Evolutionary conservation across 1,140 invertebrate genomes (phyloP).

Genomic region (Micrasema minimum): DNA sequence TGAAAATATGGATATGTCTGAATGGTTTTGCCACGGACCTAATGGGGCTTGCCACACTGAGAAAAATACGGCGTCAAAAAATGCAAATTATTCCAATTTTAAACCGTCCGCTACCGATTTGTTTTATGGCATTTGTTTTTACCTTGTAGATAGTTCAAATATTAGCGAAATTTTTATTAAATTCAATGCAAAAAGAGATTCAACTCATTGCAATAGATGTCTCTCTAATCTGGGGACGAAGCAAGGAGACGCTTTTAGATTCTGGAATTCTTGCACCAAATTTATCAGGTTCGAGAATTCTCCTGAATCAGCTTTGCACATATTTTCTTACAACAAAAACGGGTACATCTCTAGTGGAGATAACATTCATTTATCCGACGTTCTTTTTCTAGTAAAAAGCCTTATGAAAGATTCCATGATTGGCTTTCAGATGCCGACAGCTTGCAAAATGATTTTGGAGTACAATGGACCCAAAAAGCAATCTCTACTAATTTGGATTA

Average conservation of each 20-base stretch:
- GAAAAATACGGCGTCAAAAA: conserved; percentile 22
- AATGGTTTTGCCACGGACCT: conserved; percentile 69
- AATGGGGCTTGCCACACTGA: conserved; percentile 50
- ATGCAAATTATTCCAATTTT: conserved; percentile 37
- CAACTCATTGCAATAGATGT: conserved; percentile 67
- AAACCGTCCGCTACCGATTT: conserved; percentile 65
- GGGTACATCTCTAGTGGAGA: neutral
- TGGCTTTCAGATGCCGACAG: conserved; percentile 62
- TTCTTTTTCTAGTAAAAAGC: conserved; percentile 64
- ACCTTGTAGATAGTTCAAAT: conserved; percentile 60
- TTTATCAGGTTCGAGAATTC: conserved; percentile 54
- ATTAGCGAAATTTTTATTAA: conserved; percentile 60
- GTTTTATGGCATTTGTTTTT: conserved; percentile 65
- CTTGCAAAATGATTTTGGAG: conserved; percentile 65
- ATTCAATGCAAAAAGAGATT: conserved; percentile 60
- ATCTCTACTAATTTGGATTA: conserved; percentile 67
- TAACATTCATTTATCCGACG: conserved; percentile 59
- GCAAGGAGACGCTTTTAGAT: conserved; percentile 58
- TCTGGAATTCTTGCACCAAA: conserved; percentile 64
- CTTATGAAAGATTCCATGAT: conserved; percentile 63
- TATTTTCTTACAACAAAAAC: conserved; percentile 53
- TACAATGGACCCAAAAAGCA: conserved; percentile 60
- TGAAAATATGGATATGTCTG: conserved; percentile 65
- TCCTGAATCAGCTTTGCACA: conserved; percentile 55
- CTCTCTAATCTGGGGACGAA: conserved; percentile 66